These are phyloP conservation scores for Ophion slaviceki DNA, from an alignment of 2,888 invertebrate species.

Conservation along the genomic window DNA sequence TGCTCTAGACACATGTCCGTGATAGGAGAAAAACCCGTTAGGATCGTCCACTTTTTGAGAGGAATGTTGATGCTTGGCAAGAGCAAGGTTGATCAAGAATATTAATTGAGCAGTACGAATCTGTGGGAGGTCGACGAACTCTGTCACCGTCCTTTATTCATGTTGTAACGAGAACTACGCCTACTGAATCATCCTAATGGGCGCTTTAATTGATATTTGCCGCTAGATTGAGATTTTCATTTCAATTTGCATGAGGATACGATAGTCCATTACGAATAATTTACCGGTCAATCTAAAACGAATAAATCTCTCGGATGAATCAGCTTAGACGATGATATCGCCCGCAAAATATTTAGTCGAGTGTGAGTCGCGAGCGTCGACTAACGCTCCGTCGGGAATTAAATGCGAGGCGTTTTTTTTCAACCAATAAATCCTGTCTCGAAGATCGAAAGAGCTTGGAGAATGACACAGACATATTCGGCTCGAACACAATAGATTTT, in stretches of 20 bases:
- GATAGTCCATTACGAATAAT: conserved; percentile 14
- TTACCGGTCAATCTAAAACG: neutral
- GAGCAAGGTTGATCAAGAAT: neutral
- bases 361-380: conserved; percentile 19
- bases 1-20: neutral
- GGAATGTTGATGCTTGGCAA: conserved; percentile 1
- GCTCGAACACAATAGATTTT: conserved; percentile 6
- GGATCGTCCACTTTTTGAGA: conserved; percentile 9
- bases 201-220: neutral
- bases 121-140: neutral
- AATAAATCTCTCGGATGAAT: conserved; percentile 28
- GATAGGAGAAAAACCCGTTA: conserved; percentile 16
- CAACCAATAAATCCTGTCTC: conserved; percentile 10
- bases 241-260: conserved; percentile 23
- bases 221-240: neutral
- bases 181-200: conserved; percentile 27
- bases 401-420: conserved; percentile 11
- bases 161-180: conserved; percentile 4
- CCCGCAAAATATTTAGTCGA: neutral
- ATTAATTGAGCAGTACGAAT: conserved; percentile 10
- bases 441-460: neutral
- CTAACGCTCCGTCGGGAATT: conserved; percentile 21
- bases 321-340: conserved; percentile 13
- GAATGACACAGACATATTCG: conserved; percentile 30
- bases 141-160: neutral